Evolutionary conservation across 2,797 vertebrate species (phyloP).

Genomic region (Aplochiton taeniatus): DNA sequence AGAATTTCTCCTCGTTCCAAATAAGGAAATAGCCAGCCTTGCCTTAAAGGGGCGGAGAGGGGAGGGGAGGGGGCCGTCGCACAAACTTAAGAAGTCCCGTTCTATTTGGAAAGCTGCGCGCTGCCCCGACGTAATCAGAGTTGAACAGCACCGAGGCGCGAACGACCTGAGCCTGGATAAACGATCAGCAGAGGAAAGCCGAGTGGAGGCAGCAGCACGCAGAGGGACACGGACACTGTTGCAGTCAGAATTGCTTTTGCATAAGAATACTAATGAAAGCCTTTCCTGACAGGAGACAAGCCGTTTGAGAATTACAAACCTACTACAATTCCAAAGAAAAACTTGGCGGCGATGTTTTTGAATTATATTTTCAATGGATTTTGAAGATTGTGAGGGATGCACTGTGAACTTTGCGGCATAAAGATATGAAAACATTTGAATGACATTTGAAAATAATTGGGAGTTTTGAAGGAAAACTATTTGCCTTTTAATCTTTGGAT

Average conservation of each 20-base stretch:
- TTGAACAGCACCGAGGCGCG: conserved; percentile 45
- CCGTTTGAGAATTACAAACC: conserved; percentile 51
- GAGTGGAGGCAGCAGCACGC: neutral
- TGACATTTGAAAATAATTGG: too few relatives aligned
- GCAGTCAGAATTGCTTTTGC: conserved; percentile 12
- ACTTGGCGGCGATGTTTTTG: conserved; percentile 22
- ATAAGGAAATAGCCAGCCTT: conserved; percentile 51
- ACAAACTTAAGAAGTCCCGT: conserved; percentile 39
- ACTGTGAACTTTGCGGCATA: too few relatives aligned
- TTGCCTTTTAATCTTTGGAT: neutral
- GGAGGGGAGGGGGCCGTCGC: conserved; percentile 3
- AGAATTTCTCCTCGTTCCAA: conserved; percentile 46
- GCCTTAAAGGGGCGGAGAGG: conserved; percentile 40
- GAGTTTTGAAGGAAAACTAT: too few relatives aligned
- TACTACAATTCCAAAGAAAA: conserved; percentile 25
- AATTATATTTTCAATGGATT: neutral
- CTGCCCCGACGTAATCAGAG: conserved; percentile 38
- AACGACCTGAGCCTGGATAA: conserved; percentile 34
- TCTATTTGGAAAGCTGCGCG: conserved; percentile 49
- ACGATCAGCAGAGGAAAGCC: neutral
- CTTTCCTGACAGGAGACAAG: conserved; percentile 15
- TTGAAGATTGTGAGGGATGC: too few relatives aligned
- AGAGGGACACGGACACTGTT: neutral
- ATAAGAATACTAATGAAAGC: conserved; percentile 13
- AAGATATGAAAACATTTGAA: too few relatives aligned